These are phyloP conservation scores for Chelonoidis abingdonii DNA, from an alignment of 2,113 vertebrate species.

Conservation along the genomic window DNA sequence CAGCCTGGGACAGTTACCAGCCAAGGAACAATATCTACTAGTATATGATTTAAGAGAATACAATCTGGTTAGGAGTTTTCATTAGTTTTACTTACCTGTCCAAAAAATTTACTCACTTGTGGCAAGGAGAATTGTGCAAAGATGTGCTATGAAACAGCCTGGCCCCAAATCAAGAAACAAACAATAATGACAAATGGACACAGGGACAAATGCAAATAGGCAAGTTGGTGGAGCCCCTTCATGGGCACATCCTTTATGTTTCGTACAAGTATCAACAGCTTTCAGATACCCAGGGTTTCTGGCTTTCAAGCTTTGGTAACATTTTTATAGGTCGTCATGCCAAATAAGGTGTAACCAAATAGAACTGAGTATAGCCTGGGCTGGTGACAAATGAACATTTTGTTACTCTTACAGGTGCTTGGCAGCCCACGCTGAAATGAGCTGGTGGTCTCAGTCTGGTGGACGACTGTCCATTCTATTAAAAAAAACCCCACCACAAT, in stretches of 20 bases:
- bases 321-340: slow-evolving; percentile 6
- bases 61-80: neutral
- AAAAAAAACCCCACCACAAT: neutral
- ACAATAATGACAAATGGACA: neutral
- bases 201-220: neutral
- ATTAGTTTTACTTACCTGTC: slow-evolving; percentile 33
- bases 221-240: neutral
- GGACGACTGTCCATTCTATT: slow-evolving; percentile 3
- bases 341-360: slow-evolving; percentile 19
- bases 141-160: neutral
- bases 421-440: slow-evolving; percentile 20
- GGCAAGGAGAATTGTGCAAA: neutral
- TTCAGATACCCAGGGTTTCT: slow-evolving; percentile 19
- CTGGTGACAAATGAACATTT: slow-evolving; percentile 45
- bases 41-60: neutral
- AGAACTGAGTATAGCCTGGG: neutral
- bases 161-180: neutral
- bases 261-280: neutral
- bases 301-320: slow-evolving; percentile 18
- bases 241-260: neutral
- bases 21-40: neutral
- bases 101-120: neutral
- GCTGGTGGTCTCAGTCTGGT: slow-evolving; percentile 13
- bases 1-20: rapidly evolving
- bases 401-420: slow-evolving; percentile 48